Evolutionary conservation across 35 echinoderm and acorn worm genomes (phyloP).

Genomic region (Holothuria glaberrima): DNA sequence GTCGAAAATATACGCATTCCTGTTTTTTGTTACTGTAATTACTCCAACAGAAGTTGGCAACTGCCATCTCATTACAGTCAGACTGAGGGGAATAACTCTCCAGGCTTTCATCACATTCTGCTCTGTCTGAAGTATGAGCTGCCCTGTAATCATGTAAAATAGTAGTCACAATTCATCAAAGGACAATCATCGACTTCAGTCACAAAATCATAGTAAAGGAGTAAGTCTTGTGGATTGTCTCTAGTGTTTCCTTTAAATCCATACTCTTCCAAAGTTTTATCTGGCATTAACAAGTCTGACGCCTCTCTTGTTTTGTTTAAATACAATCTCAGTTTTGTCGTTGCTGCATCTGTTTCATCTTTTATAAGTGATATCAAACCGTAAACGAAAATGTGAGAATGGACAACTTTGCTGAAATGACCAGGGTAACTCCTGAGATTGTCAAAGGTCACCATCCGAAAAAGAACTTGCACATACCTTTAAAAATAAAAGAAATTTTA

Average conservation of each 20-base stretch:
- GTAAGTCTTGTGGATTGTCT: constrained; percentile 71
- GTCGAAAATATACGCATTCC: no score
- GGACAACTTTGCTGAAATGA: constrained; percentile 69
- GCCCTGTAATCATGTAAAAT: constrained; percentile 64
- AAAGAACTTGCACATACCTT: constrained; percentile 74
- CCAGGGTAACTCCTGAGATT: constrained; percentile 86
- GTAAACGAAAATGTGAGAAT: constrained; percentile 71
- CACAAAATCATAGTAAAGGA: constrained; percentile 86
- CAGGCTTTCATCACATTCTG: no score
- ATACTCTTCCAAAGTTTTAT: constrained; percentile 75
- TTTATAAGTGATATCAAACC: constrained; percentile 78
- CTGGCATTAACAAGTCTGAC: constrained; percentile 60
- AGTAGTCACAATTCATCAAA: constrained; percentile 82
- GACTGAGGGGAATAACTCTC: background rate
- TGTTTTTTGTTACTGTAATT: background rate
- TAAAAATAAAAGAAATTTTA: background rate
- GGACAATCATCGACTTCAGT: constrained; percentile 96
- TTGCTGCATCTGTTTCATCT: constrained; percentile 65
- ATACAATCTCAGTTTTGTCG: constrained; percentile 66
- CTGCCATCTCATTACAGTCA: background rate
- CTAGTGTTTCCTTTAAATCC: constrained; percentile 74
- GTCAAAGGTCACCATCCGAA: constrained; percentile 85
- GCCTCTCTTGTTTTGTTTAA: constrained; percentile 46
- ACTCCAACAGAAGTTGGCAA: background rate
- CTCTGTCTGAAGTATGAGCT: no score